Base-by-base conservation (phyloP, 92 coral and sea anemone species). In the Blastomussa wellsi region DNA sequence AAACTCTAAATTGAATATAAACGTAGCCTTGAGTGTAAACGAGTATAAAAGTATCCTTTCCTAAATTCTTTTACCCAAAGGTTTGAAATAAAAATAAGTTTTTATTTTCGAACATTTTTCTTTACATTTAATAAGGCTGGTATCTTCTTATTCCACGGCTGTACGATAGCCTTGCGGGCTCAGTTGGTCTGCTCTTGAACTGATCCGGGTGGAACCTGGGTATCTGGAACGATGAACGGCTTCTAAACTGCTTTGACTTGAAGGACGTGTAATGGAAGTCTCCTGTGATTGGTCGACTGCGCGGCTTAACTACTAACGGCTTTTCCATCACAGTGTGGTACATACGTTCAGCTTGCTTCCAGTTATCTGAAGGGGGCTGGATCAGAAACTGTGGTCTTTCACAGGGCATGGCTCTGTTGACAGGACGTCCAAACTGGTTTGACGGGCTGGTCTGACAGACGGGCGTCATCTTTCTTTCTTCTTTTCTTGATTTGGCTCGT, bases 401-500 rank as follows among this genome's bases (percentile, higher is more conserved):
- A 60, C 38, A 41, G 39, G 12, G 72, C 22, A 51, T 16, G 26
- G 5, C 37, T 62, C n/a, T 79, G 20, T 28, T 60, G 3, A 19
- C 57, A 65, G 76, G 76, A 47, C n/a, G 29, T 15, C 47, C 77
- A 81, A 70, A 81, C 85, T 35, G 85, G 85, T 81, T 68, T 69
- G 85, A 81, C 77, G 48, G 77, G 68, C 13, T 81, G 22, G 36
- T 29, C 51, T 69, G 77, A 71, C 24, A 20, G 26, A 49, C 77
- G 13, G 68, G n/a, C 49, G 36, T 5, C 24, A 69, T 0, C 31
- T 53, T 39, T 38, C 20, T 59, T 31, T 26, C 72, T n/a, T 53
- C 62, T 28, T 29, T 37, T 55, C 72, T 55, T 10, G 60, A 60
- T 31, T 39, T 59, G 29, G 82, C 82, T 24, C 82, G 82, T 62